phyloP scores from a whole-genome alignment of 2,797 vertebrate species.

The Clarias fuscus region DNA sequence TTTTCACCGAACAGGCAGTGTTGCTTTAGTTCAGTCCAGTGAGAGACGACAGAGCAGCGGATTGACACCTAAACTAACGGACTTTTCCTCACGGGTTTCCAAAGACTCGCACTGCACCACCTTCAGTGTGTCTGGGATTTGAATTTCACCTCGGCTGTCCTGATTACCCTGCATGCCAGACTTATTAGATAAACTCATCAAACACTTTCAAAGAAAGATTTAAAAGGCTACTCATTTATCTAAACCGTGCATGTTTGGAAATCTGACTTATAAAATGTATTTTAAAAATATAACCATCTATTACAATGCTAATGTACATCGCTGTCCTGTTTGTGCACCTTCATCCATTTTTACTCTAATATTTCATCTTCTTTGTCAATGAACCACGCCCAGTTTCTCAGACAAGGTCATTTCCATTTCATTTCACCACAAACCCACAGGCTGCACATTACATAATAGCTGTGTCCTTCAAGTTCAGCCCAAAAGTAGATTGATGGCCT shows the following conservation, averaged over 20 bases:
- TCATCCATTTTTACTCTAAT: background rate
- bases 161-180: background rate
- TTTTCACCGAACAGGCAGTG: background rate
- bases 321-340: background rate
- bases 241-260: background rate
- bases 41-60: background rate
- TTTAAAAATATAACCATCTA: background rate
- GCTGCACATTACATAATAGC: background rate
- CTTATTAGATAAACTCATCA: background rate
- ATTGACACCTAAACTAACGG: no score
- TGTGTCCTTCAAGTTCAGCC: background rate
- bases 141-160: background rate
- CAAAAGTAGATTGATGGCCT: background rate
- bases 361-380: background rate
- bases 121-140: background rate
- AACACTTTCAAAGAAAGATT: background rate
- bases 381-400: background rate
- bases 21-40: background rate
- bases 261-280: background rate
- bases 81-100: background rate
- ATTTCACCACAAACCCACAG: background rate
- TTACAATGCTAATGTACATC: background rate
- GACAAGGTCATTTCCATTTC: background rate
- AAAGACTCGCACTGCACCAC: background rate
- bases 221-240: background rate